Base-by-base conservation (phyloP, 2,888 invertebrate genomes). In the Cheilosia urbana region DNA sequence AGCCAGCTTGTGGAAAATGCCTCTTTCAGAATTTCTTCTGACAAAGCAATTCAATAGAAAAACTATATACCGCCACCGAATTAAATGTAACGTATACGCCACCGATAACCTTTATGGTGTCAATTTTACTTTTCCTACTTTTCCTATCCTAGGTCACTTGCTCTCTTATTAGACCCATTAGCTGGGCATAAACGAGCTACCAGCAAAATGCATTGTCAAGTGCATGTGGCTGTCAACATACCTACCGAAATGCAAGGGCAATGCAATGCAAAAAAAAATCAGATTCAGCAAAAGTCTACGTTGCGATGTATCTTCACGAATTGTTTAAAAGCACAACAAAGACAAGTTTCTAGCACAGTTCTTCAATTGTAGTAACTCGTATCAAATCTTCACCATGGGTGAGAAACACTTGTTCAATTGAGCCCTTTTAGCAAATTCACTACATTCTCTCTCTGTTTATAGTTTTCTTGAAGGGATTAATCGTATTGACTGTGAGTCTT, bases 381-480 rank as follows among this genome's bases (percentile, higher is more conserved):
- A 75, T 27, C 51, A 73, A 68, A 60, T 53, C 65, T 68, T 68
- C 17, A 75, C 27, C 5, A 85, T 85, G 80, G 81, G 85, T 84
- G 27, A 72, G 76, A 34, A 15, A 51, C 9, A 15, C 15, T 58
- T 66, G 0, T 15, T 9, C 7, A 17, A 6, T 13, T 13, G 13
- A 47, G n/a, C 0, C 49, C n/a, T 45, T 57, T 21, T 11, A 40
- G 1, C 7, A 19, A 37, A 37, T 21, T 24, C 9, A n/a, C 19
- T 15, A n/a, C 5, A 19, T 37, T 7, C 5, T 66, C 30, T 47
- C 17, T 60, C 21, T 11, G 42, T 51, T 49, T 60, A 0, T 37
- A 85, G 85, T 71, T 72, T 76, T 72, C 60, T 71, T 85, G 15
- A 85, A 68, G 9, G 81, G 62, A 66, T 55, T 85, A 17, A 47